These are phyloP conservation scores for Anastrepha ludens DNA, from an alignment of 1,140 invertebrate species.

Conservation along the genomic window DNA sequence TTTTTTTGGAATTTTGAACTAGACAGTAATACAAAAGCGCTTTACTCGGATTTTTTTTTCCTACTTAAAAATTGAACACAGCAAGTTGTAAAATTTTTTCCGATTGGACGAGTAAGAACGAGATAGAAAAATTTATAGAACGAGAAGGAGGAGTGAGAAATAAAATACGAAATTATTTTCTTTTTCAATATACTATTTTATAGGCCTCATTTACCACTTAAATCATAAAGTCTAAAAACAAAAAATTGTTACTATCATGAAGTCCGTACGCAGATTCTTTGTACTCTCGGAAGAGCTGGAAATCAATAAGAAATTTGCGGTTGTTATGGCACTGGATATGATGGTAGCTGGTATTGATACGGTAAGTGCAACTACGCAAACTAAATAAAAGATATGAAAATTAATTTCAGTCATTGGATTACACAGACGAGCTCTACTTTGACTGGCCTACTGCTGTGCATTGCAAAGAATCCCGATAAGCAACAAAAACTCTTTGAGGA, in stretches of 20 bases:
- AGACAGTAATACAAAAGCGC: too few relatives aligned
- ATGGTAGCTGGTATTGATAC: slow-evolving; percentile 73
- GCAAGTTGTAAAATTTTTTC: too few relatives aligned
- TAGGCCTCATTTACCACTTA: too few relatives aligned
- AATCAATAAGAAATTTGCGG: slow-evolving; percentile 75
- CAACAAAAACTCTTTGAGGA: slow-evolving; percentile 84
- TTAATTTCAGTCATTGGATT: not conserved
- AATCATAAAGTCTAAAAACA: too few relatives aligned
- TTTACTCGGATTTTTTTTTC: too few relatives aligned
- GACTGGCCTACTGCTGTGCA: slow-evolving; percentile 58
- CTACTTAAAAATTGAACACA: too few relatives aligned
- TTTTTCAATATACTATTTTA: too few relatives aligned
- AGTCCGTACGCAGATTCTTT: slow-evolving; percentile 76
- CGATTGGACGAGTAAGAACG: too few relatives aligned
- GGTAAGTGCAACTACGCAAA: slow-evolving; percentile 65
- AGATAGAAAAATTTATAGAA: too few relatives aligned
- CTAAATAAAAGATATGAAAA: not conserved
- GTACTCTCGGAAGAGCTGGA: slow-evolving; percentile 76
- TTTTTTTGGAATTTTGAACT: too few relatives aligned
- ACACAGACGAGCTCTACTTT: slow-evolving; percentile 61
- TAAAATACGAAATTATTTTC: too few relatives aligned
- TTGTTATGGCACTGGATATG: slow-evolving; percentile 74
- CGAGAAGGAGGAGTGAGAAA: too few relatives aligned
- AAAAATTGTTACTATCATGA: slow-evolving; percentile 75
- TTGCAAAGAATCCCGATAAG: slow-evolving; percentile 84